These are phyloP conservation scores for Oplegnathus fasciatus DNA, from an alignment of 2,113 vertebrate genomes.

Conservation along the genomic window DNA sequence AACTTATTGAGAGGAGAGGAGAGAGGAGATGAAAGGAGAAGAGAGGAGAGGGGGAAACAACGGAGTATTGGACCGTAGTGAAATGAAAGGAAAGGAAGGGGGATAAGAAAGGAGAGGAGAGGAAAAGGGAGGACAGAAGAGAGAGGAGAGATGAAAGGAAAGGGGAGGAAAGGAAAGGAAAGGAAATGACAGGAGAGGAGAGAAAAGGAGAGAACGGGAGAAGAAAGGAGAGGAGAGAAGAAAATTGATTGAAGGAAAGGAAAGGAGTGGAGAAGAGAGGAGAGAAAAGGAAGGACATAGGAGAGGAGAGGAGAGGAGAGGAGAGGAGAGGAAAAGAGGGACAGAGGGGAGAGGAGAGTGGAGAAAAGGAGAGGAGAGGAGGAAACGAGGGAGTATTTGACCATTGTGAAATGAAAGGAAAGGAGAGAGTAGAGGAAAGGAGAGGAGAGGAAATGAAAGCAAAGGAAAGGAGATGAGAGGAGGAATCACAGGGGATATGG, in stretches of 20 bases:
- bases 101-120: background rate
- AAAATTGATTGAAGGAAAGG: no score
- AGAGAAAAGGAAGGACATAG: no score
- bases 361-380: background rate
- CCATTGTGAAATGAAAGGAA: background rate
- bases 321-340: no score
- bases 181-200: no score
- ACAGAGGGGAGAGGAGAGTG: background rate
- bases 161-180: background rate
- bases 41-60: background rate
- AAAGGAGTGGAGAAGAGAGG: background rate
- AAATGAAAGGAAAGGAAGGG: background rate
- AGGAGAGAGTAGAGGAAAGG: background rate
- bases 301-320: no score
- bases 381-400: background rate
- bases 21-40: background rate
- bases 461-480: background rate
- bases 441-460: background rate
- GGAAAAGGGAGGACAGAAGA: background rate
- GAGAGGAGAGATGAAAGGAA: background rate
- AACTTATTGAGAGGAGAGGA: background rate
- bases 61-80: no score
- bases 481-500: conserved; percentile 12
- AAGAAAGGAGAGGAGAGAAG: no score
- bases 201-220: background rate